Evolutionary conservation across 2,888 invertebrate species (phyloP).

Genomic region (Epinotia ramella): DNA sequence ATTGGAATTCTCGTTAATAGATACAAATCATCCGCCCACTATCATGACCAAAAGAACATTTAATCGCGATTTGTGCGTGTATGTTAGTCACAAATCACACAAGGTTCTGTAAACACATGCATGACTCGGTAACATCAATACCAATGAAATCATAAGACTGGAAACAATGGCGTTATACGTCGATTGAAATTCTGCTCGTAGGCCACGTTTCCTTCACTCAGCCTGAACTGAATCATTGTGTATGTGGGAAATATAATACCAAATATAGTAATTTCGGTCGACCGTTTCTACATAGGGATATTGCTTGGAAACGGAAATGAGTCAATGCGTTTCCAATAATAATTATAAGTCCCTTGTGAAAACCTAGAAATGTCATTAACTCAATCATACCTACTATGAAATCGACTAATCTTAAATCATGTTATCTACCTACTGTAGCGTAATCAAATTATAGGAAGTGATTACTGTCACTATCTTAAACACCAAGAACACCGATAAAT

Average conservation of each 20-base stretch:
- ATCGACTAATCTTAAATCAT: not conserved
- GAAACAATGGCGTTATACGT: slow-evolving; percentile 21
- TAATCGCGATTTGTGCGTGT: not conserved
- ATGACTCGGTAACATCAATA: slow-evolving; percentile 24
- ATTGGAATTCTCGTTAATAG: not conserved
- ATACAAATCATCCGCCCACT: slow-evolving; percentile 17
- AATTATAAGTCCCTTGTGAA: slow-evolving; percentile 3
- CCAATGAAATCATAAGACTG: slow-evolving; percentile 29
- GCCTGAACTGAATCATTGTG: slow-evolving; percentile 36
- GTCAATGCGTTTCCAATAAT: slow-evolving; percentile 11
- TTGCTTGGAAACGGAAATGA: slow-evolving; percentile 18
- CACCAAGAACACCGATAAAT: not conserved
- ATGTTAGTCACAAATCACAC: slow-evolving; percentile 15
- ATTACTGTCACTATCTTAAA: slow-evolving; percentile 4
- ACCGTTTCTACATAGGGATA: slow-evolving; percentile 2
- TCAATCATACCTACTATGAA: not conserved
- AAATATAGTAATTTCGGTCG: slow-evolving; percentile 19
- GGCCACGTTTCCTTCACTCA: slow-evolving; percentile 19
- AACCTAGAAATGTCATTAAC: slow-evolving; percentile 4
- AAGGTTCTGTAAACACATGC: slow-evolving; percentile 26
- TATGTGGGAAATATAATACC: slow-evolving; percentile 21
- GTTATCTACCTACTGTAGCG: slow-evolving; percentile 4
- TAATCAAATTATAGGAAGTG: slow-evolving; percentile 32
- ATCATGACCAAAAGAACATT: slow-evolving; percentile 1
- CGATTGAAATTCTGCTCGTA: slow-evolving; percentile 26